Base-by-base conservation (phyloP, 2,888 invertebrate species). In the Ditula angustiorana region DNA sequence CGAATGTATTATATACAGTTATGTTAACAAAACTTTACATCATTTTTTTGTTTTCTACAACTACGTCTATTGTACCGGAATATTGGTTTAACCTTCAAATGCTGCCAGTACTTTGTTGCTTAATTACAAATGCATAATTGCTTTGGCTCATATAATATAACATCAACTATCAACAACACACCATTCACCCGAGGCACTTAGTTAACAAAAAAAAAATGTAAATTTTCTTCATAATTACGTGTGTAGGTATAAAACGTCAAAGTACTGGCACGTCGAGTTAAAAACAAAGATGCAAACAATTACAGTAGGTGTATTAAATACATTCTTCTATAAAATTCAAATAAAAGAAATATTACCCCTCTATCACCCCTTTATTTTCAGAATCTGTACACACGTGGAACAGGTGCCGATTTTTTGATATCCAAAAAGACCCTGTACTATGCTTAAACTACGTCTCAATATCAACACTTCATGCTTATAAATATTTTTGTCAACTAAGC, bases 381-480 rank as follows among this genome's bases (percentile, higher is more conserved):
- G 80, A 81, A 82, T 70, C 71, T 73, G 72, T 78, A 72, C 74
- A 69, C 66, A 66, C 72, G 78, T 79, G 80, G 78, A 74, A 67
- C 82, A 86, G 86, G 81, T 78, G 85, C 74, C 83, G 76, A 76
- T 74, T 83, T 86, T 86, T 85, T 82, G 80, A 76, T 72, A 79
- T 85, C 78, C 83, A 87, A 90, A 90, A 86, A 82, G 83, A 89
- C 90, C 90, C 90, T 90, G 90, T 85, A 76, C 79, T 64, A 59
- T 64, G 21, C 58, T 59, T 57, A 63, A 53, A 52, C 64, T 59
- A 64, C 57, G 21, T 58, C 7, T 58, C 23, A 24, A 33, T 37
- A 26, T 21, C 26, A 53, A 59, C 63, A 63, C 52, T 50, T 41
- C 30, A 61, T 52, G 44, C 56, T 67, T 64, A 56, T 35, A 63